phyloP scores from a whole-genome alignment of 2,888 invertebrate genomes.

The Amitus sp. region DNA sequence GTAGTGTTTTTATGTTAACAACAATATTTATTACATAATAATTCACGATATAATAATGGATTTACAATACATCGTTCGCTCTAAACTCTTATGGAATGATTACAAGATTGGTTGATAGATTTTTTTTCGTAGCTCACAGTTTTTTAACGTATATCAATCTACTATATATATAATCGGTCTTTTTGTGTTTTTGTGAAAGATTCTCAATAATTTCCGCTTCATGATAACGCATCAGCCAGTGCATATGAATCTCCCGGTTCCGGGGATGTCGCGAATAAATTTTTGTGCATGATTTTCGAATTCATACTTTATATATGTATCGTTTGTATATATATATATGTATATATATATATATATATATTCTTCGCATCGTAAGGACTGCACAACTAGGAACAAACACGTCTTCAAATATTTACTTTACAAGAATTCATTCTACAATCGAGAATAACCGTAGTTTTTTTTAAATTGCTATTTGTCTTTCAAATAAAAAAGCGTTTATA shows the following conservation, averaged over 20 bases:
- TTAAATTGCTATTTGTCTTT: conserved; percentile 15
- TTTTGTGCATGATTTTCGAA: conserved; percentile 33
- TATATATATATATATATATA: conserved; percentile 24
- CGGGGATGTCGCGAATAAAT: conserved; percentile 17
- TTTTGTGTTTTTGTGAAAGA: conserved; percentile 21
- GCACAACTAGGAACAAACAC: conserved; percentile 50
- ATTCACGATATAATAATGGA: conserved; percentile 64
- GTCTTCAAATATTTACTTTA: conserved; percentile 40
- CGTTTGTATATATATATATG: conserved; percentile 21
- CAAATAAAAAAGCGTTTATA: conserved; percentile 26
- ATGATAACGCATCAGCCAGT: conserved; percentile 26
- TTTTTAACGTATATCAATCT: conserved; percentile 27
- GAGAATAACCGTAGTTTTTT: conserved; percentile 33
- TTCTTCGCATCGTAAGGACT: conserved; percentile 37
- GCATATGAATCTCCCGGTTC: conserved; percentile 21
- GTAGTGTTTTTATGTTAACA: conserved; percentile 60
- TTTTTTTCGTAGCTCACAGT: conserved; percentile 52
- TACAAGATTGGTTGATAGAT: conserved; percentile 61
- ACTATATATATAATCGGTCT: conserved; percentile 30
- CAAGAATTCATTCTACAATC: conserved; percentile 38
- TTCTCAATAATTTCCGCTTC: conserved; percentile 18
- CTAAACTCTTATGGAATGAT: conserved; percentile 64
- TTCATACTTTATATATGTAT: conserved; percentile 29
- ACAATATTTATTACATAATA: conserved; percentile 67
- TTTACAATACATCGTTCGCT: conserved; percentile 64